Evolutionary conservation across 2,888 invertebrate genomes (phyloP).

Genomic region (Hydriomena furcata): DNA sequence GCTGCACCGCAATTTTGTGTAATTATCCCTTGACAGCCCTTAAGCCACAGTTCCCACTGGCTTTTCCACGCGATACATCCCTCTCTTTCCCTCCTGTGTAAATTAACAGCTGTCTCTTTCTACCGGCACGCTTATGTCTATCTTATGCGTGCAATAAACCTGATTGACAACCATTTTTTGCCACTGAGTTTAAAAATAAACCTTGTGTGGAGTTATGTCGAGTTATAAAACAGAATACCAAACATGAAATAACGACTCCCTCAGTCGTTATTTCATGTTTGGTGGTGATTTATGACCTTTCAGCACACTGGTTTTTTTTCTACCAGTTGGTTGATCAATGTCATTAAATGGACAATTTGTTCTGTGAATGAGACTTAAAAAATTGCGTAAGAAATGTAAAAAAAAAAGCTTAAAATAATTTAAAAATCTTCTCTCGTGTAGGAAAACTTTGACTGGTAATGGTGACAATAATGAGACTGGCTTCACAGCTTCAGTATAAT

Average conservation of each 20-base stretch:
- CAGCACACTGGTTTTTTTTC: background rate
- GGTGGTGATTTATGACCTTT: background rate
- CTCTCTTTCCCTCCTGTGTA: constrained; percentile 3
- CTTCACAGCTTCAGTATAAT: no score
- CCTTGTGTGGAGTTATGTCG: background rate
- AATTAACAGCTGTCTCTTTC: constrained; percentile 5
- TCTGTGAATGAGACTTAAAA: no score
- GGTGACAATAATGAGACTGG: no score
- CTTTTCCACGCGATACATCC: constrained; percentile 22
- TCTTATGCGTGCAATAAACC: constrained; percentile 13
- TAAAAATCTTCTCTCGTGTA: no score
- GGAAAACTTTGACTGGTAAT: no score
- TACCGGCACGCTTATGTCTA: constrained; percentile 23
- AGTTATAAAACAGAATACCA: background rate
- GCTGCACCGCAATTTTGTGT: constrained; percentile 32
- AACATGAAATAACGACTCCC: no score
- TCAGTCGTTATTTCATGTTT: no score
- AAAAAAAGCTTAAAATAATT: no score
- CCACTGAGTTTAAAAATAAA: constrained; percentile 18
- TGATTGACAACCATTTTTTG: constrained; percentile 22
- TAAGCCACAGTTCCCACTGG: constrained; percentile 22
- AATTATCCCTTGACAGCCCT: constrained; percentile 37
- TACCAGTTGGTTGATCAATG: no score
- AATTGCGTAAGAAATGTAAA: no score
- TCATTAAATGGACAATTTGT: no score